These are phyloP conservation scores for Melozone crissalis DNA, from an alignment of 2,113 vertebrate genomes.

Conservation along the genomic window DNA sequence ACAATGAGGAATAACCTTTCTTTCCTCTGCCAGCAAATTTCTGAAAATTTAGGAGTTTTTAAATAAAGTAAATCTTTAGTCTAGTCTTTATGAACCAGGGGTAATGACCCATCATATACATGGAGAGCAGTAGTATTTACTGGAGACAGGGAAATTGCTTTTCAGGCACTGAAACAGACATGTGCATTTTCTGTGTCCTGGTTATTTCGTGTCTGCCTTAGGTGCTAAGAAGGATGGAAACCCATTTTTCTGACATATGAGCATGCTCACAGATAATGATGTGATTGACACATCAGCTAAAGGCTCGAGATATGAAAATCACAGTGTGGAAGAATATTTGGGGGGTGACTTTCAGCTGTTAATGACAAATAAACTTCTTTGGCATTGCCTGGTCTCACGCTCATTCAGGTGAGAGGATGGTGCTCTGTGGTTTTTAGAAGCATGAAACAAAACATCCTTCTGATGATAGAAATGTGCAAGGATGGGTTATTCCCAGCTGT, in stretches of 20 bases:
- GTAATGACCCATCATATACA: neutral
- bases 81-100: neutral
- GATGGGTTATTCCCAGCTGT: neutral
- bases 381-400: neutral
- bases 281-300: neutral
- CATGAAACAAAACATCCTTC: neutral
- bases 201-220: neutral
- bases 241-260: neutral
- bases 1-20: neutral
- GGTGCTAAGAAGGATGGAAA: neutral
- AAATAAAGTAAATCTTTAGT: neutral
- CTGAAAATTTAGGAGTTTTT: neutral
- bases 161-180: accelerated
- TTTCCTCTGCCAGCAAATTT: neutral
- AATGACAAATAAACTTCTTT: neutral
- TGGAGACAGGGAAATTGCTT: neutral
- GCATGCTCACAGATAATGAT: neutral
- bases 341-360: neutral
- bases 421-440: neutral
- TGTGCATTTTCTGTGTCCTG: accelerated
- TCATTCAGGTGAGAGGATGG: neutral
- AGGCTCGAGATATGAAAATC: neutral
- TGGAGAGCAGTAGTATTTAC: neutral
- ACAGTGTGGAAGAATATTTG: neutral
- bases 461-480: neutral